Evolutionary conservation across 2,113 vertebrate genomes (phyloP).

Genomic region (Vidua macroura): DNA sequence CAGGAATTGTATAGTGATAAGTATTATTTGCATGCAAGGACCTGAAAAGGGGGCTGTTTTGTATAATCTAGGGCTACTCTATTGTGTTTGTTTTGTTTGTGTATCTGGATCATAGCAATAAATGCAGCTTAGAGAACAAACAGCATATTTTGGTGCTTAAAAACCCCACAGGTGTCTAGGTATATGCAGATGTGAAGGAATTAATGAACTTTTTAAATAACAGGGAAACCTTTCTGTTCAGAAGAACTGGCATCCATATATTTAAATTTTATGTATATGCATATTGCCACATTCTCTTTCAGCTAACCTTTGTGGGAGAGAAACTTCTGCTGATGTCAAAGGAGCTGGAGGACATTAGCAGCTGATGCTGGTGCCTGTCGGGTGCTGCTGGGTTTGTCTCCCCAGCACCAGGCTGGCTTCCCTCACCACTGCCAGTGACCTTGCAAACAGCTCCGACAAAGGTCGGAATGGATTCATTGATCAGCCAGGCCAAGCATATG

Average conservation of each 20-base stretch:
- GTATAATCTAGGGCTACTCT: background rate
- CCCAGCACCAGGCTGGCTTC: conserved; percentile 63
- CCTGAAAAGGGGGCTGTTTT: background rate
- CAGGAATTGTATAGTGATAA: background rate
- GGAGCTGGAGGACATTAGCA: conserved; percentile 85
- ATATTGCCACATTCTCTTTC: conserved; percentile 57
- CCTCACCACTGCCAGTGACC: conserved; percentile 75
- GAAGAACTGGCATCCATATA: background rate
- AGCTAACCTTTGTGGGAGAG: conserved; percentile 85
- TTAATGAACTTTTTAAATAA: conserved; percentile 68
- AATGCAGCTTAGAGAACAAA: conserved; percentile 43
- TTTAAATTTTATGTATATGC: background rate
- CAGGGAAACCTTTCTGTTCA: conserved; percentile 31
- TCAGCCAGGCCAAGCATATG: conserved; percentile 85
- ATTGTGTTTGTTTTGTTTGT: conserved; percentile 10
- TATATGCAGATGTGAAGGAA: conserved; percentile 56
- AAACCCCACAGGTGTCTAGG: conserved; percentile 3
- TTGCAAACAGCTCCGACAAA: conserved; percentile 83
- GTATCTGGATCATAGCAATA: conserved; percentile 42
- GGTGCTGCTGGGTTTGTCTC: conserved; percentile 77
- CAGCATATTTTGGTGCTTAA: background rate
- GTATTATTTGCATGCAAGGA: background rate
- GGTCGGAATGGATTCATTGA: conserved; percentile 88
- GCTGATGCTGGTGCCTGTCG: conserved; percentile 82
- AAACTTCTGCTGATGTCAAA: conserved; percentile 90